Conservation (phyloP, 2,888 invertebrate genomes). For the Netelia fuscicornis region DNA sequence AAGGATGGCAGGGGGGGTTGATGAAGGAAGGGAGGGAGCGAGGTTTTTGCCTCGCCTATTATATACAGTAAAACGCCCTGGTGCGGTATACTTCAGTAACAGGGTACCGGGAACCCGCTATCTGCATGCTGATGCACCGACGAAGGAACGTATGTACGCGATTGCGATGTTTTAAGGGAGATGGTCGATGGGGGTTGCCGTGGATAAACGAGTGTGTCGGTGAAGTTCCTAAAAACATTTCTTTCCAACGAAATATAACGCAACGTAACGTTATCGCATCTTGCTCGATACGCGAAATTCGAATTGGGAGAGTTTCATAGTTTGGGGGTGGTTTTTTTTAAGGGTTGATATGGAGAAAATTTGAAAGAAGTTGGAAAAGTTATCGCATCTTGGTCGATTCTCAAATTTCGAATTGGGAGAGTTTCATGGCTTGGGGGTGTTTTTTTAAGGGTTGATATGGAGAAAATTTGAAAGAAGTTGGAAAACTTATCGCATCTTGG, state of each 20-base stretch:
- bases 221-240: neutral
- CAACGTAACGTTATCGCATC: too few relatives aligned
- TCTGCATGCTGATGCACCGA: constrained; percentile 43
- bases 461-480: neutral
- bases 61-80: constrained; percentile 32
- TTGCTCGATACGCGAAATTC: too few relatives aligned
- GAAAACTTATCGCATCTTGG: neutral
- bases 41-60: constrained; percentile 38
- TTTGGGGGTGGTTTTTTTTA: too few relatives aligned
- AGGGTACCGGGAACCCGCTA: constrained; percentile 48
- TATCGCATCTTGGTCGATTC: too few relatives aligned
- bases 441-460: neutral
- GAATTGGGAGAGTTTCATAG: too few relatives aligned
- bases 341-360: too few relatives aligned
- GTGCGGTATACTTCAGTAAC: constrained; percentile 42
- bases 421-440: neutral
- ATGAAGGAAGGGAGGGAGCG: neutral
- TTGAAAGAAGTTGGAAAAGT: too few relatives aligned
- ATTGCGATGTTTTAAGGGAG: constrained; percentile 13
- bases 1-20: too few relatives aligned
- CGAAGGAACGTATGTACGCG: constrained; percentile 1
- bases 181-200: neutral
- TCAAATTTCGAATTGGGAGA: too few relatives aligned
- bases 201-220: constrained; percentile 42
- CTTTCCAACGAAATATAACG: neutral